These are phyloP conservation scores for Drosophila sucinea DNA, from an alignment of 1,140 invertebrate genomes.

Conservation along the genomic window DNA sequence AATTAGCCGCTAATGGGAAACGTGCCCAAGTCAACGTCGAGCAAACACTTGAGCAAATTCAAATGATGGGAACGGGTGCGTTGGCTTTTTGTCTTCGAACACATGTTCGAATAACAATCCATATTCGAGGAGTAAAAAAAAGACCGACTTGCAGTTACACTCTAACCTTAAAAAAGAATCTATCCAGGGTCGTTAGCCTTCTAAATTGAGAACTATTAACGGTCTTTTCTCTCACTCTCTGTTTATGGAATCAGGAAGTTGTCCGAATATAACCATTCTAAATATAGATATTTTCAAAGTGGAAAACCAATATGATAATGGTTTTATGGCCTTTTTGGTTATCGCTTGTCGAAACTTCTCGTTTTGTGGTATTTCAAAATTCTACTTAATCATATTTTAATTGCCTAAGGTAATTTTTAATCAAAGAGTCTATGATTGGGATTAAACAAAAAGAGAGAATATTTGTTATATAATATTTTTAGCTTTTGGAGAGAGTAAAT, in stretches of 20 bases:
- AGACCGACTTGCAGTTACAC: not conserved
- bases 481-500: no score
- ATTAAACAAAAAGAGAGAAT: no score
- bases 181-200: not conserved
- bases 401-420: no score
- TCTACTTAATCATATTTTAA: no score
- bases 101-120: constrained; percentile 12
- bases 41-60: constrained; percentile 25
- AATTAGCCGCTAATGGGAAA: constrained; percentile 59
- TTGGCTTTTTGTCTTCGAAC: constrained; percentile 5
- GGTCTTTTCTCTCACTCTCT: not conserved
- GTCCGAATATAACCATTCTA: not conserved
- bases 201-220: not conserved
- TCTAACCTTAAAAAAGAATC: not conserved
- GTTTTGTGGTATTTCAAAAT: no score
- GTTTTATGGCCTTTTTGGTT: no score
- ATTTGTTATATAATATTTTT: no score
- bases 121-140: not conserved
- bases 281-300: not conserved
- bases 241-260: not conserved
- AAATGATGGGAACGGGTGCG: not conserved
- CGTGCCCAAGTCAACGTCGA: constrained; percentile 51
- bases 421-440: no score
- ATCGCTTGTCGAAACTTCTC: no score
- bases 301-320: no score